phyloP scores from a whole-genome alignment of 2,888 invertebrate genomes.

The Parelbella ahira region DNA sequence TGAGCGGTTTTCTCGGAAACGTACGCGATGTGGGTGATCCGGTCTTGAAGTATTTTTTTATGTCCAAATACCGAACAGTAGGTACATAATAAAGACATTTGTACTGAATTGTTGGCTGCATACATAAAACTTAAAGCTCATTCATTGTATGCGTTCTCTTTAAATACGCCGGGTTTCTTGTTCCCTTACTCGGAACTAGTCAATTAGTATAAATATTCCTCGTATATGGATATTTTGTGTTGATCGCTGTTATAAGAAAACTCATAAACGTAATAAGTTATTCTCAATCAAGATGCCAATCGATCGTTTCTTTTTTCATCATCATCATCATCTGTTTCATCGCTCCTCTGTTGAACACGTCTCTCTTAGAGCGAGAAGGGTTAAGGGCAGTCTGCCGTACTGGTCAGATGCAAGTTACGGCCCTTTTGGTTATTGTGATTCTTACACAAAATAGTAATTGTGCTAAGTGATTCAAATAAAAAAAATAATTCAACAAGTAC shows the following conservation, averaged over 20 bases:
- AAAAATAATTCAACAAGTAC: too few species aligned
- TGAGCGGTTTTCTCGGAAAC: slow-evolving; percentile 64
- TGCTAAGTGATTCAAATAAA: too few species aligned
- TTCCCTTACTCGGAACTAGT: slow-evolving; percentile 15
- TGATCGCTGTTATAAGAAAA: slow-evolving; percentile 5
- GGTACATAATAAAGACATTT: slow-evolving; percentile 69
- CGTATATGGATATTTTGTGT: slow-evolving; percentile 22
- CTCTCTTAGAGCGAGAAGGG: too few species aligned
- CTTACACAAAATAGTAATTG: too few species aligned
- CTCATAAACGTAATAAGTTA: slow-evolving; percentile 14
- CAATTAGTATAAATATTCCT: slow-evolving; percentile 17
- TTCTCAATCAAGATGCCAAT: too few species aligned
- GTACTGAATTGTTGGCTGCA: slow-evolving; percentile 55
- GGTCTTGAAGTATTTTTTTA: slow-evolving; percentile 52
- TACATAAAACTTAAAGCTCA: slow-evolving; percentile 46
- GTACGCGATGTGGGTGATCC: slow-evolving; percentile 51
- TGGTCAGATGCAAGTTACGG: too few species aligned
- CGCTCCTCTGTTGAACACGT: too few species aligned
- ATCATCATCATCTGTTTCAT: too few species aligned
- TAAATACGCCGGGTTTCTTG: slow-evolving; percentile 24
- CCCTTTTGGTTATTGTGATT: too few species aligned
- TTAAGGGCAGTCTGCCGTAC: too few species aligned
- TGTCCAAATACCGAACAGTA: slow-evolving; percentile 40
- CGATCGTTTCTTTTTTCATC: too few species aligned
- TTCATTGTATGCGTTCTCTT: slow-evolving; percentile 30